Evolutionary conservation across 2,797 vertebrate genomes (phyloP).

Genomic region (Peromyscus melanophrys): DNA sequence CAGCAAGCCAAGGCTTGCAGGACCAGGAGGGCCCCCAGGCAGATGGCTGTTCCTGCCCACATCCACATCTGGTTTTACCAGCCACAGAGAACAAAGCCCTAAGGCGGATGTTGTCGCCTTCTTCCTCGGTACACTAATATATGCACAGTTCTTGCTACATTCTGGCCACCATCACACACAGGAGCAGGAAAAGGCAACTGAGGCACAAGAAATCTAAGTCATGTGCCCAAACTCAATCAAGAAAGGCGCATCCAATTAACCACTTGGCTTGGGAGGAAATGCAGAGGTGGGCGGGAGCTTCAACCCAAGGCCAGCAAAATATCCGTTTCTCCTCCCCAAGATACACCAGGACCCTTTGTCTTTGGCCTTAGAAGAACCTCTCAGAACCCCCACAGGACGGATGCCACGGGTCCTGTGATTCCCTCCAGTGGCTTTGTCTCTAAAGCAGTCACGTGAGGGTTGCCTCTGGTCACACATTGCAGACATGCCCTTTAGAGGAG

Average conservation of each 20-base stretch:
- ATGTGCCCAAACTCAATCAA: background rate
- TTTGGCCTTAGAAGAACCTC: background rate
- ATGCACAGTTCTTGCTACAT: background rate
- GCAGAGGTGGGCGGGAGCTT: background rate
- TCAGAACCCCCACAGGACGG: background rate
- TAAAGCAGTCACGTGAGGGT: fast-evolving
- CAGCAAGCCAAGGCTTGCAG: background rate
- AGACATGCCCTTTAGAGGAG: background rate
- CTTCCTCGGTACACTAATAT: background rate
- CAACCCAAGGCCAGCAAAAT: background rate
- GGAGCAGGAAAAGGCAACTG: background rate
- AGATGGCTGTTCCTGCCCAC: background rate
- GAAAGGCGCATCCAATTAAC: background rate
- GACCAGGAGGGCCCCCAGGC: background rate
- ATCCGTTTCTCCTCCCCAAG: fast-evolving
- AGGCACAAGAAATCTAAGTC: background rate
- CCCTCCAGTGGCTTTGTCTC: background rate
- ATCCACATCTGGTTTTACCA: background rate
- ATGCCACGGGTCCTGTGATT: background rate
- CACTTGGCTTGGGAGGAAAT: background rate
- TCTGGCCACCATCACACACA: background rate
- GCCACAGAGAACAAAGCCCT: background rate
- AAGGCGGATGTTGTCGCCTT: background rate
- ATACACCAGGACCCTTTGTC: background rate
- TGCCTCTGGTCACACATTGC: fast-evolving